These are phyloP conservation scores for Dolomedes plantarius DNA, from an alignment of 2,888 invertebrate species.

Conservation along the genomic window DNA sequence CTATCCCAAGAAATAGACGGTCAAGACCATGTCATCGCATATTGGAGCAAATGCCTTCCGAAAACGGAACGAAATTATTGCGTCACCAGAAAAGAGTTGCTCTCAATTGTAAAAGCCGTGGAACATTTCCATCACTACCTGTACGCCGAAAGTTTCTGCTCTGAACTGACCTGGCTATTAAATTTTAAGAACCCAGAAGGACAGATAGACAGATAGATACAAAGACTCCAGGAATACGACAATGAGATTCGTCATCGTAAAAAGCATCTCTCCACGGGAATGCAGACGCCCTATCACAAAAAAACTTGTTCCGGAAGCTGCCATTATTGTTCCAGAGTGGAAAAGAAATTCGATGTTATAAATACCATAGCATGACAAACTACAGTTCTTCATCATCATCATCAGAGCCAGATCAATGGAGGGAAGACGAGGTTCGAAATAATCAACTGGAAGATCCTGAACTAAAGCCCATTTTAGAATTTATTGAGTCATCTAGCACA, in stretches of 20 bases:
- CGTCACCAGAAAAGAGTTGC: background rate
- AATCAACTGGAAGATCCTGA: background rate
- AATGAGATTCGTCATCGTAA: background rate
- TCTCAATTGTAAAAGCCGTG: conserved; percentile 24
- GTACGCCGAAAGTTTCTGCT: conserved; percentile 24
- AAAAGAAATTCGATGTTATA: too few relatives aligned
- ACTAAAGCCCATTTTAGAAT: too few relatives aligned
- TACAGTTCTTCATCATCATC: background rate
- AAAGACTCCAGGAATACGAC: too few relatives aligned
- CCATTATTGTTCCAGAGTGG: too few relatives aligned
- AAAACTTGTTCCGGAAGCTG: too few relatives aligned
- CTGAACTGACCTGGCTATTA: background rate
- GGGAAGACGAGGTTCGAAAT: background rate
- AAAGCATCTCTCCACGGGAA: background rate
- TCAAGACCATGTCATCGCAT: conserved; percentile 15
- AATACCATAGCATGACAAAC: background rate
- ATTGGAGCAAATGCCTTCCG: conserved; percentile 3
- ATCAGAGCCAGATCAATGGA: background rate
- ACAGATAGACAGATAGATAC: too few relatives aligned
- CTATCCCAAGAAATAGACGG: conserved; percentile 14
- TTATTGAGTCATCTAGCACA: background rate
- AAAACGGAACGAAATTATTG: conserved; percentile 21
- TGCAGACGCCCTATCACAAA: too few relatives aligned
- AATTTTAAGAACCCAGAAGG: too few relatives aligned
- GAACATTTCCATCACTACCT: conserved; percentile 35